Conservation (phyloP, 2,113 vertebrate species). For the Sander lucioperca region DNA sequence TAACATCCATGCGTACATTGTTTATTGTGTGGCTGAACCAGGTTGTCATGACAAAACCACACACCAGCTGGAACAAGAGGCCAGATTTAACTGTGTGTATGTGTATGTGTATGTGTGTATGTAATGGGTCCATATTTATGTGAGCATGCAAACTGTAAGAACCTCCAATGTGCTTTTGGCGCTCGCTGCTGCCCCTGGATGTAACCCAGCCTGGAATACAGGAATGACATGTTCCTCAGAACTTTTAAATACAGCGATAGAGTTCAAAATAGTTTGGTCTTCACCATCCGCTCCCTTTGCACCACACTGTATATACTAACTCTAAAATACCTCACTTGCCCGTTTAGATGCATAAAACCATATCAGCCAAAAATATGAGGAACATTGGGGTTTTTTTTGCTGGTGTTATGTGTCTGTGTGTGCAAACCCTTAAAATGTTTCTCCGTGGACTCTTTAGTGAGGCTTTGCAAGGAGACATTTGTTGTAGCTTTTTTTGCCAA, state of each 20-base stretch:
- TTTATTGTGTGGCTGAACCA: slow-evolving; percentile 3
- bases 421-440: slow-evolving; percentile 7
- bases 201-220: slow-evolving; percentile 27
- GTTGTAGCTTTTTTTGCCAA: slow-evolving; percentile 32
- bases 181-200: slow-evolving; percentile 20
- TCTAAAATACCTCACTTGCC: slow-evolving; percentile 5
- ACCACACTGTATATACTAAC: background rate
- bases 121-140: slow-evolving; percentile 35
- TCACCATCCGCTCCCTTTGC: slow-evolving; percentile 6
- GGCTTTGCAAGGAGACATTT: slow-evolving; percentile 50
- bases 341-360: slow-evolving; percentile 24
- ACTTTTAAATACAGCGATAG: slow-evolving; percentile 43
- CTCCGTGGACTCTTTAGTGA: slow-evolving; percentile 24
- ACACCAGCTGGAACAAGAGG: slow-evolving; percentile 38
- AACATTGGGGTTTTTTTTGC: background rate
- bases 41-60: slow-evolving; percentile 29
- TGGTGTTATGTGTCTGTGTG: slow-evolving; percentile 4
- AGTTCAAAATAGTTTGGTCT: slow-evolving; percentile 42
- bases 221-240: slow-evolving; percentile 53
- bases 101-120: slow-evolving; percentile 8
- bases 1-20: background rate
- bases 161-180: slow-evolving; percentile 22
- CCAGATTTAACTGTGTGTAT: slow-evolving; percentile 21
- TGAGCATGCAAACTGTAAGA: slow-evolving; percentile 20
- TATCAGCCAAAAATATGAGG: background rate